Base-by-base conservation (phyloP, 2,113 vertebrate species). In the Calypte anna region DNA sequence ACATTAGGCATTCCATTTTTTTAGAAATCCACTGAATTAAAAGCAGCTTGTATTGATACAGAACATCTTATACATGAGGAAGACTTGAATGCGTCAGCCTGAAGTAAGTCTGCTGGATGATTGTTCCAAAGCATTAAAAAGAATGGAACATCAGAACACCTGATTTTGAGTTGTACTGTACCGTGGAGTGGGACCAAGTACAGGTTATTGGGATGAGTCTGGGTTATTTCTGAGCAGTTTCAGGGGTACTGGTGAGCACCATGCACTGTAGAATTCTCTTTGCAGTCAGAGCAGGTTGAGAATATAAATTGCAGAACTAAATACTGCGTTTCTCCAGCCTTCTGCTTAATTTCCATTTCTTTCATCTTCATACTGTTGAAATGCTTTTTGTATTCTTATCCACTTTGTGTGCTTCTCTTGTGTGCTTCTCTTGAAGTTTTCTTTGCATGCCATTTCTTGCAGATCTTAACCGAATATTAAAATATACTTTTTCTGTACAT, bases 181-280 rank as follows among this genome's bases (percentile, higher is more conserved):
- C 12, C 28, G 69, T 66, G 75, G 27, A 58, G 13, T 51, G 40
- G 44, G 51, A 48, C 46, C 30, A 68, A 77, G 40, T 43, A 44
- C 10, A 50, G 31, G 30, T 43, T 15, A 82, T 18, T 31, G 30
- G 33, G 25, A 54, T 79, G 59, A 75, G 6, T 67, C 61, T 59
- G 7, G 9, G 24, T 78, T 86, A 13, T 70, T 96, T 94, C 53
- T 62, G 53, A 69, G 62, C 10, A 36, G 3, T 61, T 59, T 87
- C 7, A 46, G 0, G 0, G 69, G 22, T 86, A 33, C 4, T 13
- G 36, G 48, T 50, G 24, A 44, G n/a, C 33, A 82, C 0, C 0
- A 1, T 67, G 27, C 19, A 19, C 20, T 25, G 27, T 38, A 68
- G 53, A 31, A 79, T 10, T 62, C 23, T 18, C 50, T 81, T 81